Evolutionary conservation across 2,113 vertebrate species (phyloP), one percentile per base, ranked within the genome.

Genomic region (Misgurnus mizolepis): DNA sequence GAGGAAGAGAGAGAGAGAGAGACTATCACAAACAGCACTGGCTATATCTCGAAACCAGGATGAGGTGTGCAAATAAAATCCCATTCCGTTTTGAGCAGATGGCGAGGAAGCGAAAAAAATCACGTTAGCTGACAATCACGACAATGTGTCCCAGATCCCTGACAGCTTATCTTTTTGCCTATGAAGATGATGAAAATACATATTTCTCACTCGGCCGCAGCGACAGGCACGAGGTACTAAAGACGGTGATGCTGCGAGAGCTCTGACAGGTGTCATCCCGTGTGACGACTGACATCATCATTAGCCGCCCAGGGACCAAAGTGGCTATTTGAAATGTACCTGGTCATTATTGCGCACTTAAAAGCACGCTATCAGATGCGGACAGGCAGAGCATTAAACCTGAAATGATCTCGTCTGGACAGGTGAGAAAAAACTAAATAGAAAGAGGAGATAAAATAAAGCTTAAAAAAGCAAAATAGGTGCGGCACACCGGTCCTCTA

Each of bases 81-180:
- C 76, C 15, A 80, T 71, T 81, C 78, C 69, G 11, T 53, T 60
- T 84, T 53, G 69, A 85, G 73, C 40, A 55, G 68, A 47, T 14
- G 70, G 76, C 14, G 49, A 69, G 69, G 45, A 50, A 74, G 80
- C 17, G 60, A 65, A 67, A 17, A 73, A 76, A 86, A 80, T 80
- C 47, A 45, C 73, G 72, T 86, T 87, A 83, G 79, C 82, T 85
- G 86, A 86, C 82, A 85, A 84, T 86, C 82, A 83, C 70, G 62
- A 84, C 78, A 66, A 80, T 85, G 66, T 73, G 81, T 84, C 82
- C 76, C 74, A 80, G 66, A 80, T 83, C 82, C 65, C 80, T 84
- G 86, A 85, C 84, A 88, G 85, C 81, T 85, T 87, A 79, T 86
- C 81, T 75, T 84, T 86, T 34, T 64, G 47, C 74, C 73, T 78